A percentile compares a stretch with the other conserved stretches of the same genome.
These are phyloP conservation scores for Drosophila birchii DNA, from an alignment of 2,888 invertebrate species.

Conservation along the genomic window DNA sequence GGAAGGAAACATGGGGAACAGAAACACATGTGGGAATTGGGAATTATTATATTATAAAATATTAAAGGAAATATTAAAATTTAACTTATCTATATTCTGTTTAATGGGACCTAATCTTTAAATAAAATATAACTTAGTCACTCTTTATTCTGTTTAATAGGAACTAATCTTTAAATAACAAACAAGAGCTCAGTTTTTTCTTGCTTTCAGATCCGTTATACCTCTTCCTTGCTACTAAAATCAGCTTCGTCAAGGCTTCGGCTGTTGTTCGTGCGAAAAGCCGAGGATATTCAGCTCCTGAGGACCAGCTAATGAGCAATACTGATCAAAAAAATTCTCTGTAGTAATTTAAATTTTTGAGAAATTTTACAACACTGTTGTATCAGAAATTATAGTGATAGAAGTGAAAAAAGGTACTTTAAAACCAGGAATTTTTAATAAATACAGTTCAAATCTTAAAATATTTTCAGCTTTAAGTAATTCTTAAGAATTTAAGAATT, in stretches of 20 bases:
- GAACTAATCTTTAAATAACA: too few relatives aligned
- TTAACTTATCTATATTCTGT: not conserved
- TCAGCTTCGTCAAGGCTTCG: not conserved
- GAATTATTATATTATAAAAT: not conserved
- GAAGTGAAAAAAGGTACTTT: too few relatives aligned
- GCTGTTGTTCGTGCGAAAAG: not conserved
- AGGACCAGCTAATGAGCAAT: not conserved
- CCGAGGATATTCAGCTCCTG: not conserved
- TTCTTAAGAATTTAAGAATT: not conserved
- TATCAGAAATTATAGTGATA: not conserved
- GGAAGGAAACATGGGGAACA: not conserved
- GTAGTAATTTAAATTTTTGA: not conserved
- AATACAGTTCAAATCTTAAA: not conserved
- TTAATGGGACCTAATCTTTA: not conserved
- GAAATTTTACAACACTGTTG: not conserved
- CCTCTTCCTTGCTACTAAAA: not conserved
- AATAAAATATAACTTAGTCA: not conserved
- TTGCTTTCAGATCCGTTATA: too few relatives aligned
- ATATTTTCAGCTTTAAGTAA: not conserved
- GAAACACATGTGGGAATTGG: not conserved
- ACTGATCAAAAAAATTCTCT: not conserved
- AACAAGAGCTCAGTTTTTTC: too few relatives aligned
- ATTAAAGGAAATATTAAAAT: fast-evolving
- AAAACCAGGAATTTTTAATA: not conserved
- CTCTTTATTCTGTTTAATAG: not conserved